Base-by-base conservation (phyloP, 2,888 invertebrate species). In the Carpatolechia fugitivella region DNA sequence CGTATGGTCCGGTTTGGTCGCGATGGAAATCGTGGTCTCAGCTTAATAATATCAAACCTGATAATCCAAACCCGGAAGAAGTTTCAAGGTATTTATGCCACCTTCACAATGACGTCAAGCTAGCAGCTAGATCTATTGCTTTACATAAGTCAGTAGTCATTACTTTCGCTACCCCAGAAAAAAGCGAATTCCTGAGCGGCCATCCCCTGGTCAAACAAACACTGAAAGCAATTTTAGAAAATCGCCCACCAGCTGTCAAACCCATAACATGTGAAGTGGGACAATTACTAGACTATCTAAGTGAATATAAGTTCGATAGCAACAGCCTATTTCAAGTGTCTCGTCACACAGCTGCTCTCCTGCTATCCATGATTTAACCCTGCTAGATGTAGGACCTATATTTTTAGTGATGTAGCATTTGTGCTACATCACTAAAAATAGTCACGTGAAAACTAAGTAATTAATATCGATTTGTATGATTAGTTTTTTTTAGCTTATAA, bases 311-410 rank as follows among this genome's bases (percentile, higher is more conserved):
- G 1, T 1, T 48, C 4, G 20, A 33, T 4, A 6, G 16, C 2
- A n/a, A 33, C 8, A 48, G 48, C 13, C n/a, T 48, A 2, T 48
- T 16, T 16, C n/a, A 29, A 33, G 49, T 56, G 33, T 48, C 50
- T 13, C 33, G 54, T 4, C 52, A 49, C 14, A 46, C 41, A 7
- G 59, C 59, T n/a, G 18, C 41, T 3, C 29, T 62, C 5, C 35
- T 62, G 33, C 31, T 62, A 41, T 60, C 1, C 61, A 62, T 14
- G 60, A 60, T 13, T 52, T 62, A 3, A 57, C 60, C 8, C 18
- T 51, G 8, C 31, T 56, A 49, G 7, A 30, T 4, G n/a, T 56
- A 33, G 1, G 13, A 13, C 1, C 35, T n/a, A n/a, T n/a, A n/a
- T n/a, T n/a, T n/a, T n/a, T n/a, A n/a, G n/a, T n/a, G n/a, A n/a